phyloP scores from a whole-genome alignment of 2,797 vertebrate genomes.

The Chelmon rostratus region DNA sequence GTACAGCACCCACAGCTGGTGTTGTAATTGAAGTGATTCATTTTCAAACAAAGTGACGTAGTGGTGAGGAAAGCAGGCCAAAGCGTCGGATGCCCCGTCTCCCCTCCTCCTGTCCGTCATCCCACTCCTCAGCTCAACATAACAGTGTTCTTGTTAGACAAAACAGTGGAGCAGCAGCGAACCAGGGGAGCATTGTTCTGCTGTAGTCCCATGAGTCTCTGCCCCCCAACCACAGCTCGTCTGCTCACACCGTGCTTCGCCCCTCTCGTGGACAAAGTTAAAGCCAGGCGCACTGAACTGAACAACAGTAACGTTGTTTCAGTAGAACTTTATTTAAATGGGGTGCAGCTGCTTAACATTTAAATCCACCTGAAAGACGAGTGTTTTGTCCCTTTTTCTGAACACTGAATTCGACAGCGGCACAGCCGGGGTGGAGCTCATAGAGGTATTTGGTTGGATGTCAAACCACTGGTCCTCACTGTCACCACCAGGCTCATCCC shows the following conservation, averaged over 20 bases:
- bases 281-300: not conserved
- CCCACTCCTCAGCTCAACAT: constrained; percentile 42
- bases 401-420: not conserved
- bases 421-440: constrained; percentile 20
- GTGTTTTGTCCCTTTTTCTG: not conserved
- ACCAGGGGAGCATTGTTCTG: constrained; percentile 46
- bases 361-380: not conserved
- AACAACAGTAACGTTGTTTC: not conserved
- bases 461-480: constrained; percentile 1
- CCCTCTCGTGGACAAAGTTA: constrained; percentile 8
- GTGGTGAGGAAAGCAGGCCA: constrained; percentile 1
- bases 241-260: constrained; percentile 44
- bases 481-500: not conserved
- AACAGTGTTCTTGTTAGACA: constrained; percentile 56
- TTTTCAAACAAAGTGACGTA: not conserved
- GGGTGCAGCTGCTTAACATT: not conserved
- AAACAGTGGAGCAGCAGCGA: constrained; percentile 50
- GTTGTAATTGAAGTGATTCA: not conserved
- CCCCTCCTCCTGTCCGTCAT: not conserved
- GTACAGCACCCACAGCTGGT: not conserved
- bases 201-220: constrained; percentile 43
- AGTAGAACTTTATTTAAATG: not conserved
- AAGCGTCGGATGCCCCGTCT: constrained; percentile 4
- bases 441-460: not conserved
- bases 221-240: constrained; percentile 46